Percentiles rank a stretch among this genome's conserved stretches.
These are phyloP conservation scores for Diabrotica undecimpunctata DNA, from an alignment of 1,140 invertebrate species.

Conservation along the genomic window DNA sequence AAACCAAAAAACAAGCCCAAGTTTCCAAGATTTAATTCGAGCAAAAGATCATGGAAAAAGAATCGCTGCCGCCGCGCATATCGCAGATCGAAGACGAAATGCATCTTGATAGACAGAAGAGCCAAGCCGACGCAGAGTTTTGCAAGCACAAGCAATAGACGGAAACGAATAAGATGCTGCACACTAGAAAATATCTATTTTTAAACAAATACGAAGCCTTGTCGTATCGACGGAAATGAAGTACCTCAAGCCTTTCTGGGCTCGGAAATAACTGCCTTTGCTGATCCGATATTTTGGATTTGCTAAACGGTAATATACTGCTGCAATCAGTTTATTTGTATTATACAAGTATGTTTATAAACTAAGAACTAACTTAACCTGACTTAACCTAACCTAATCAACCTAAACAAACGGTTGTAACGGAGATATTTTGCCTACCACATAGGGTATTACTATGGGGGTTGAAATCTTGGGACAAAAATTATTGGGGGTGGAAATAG, in stretches of 20 bases:
- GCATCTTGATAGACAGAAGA: slow-evolving; percentile 75
- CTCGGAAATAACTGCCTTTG: not conserved
- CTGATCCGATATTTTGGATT: no score
- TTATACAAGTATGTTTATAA: no score
- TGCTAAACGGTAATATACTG: no score
- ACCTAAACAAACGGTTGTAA: no score
- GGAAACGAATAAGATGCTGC: slow-evolving; percentile 71
- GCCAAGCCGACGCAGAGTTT: slow-evolving; percentile 74
- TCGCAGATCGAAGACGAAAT: slow-evolving; percentile 83
- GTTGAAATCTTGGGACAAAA: no score
- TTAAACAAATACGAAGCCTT: slow-evolving; percentile 78
- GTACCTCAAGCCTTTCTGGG: slow-evolving; percentile 56
- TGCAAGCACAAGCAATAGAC: slow-evolving; percentile 73
- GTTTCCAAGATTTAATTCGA: slow-evolving; percentile 85
- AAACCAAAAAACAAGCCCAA: slow-evolving; percentile 82
- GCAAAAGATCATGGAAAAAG: slow-evolving; percentile 90
- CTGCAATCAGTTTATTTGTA: no score
- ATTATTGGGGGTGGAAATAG: no score
- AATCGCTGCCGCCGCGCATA: slow-evolving; percentile 81
- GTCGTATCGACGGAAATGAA: slow-evolving; percentile 69
- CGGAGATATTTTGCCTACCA: no score
- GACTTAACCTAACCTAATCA: no score
- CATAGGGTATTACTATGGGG: no score
- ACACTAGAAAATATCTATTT: slow-evolving; percentile 79
- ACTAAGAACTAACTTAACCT: no score